Base-by-base conservation (phyloP, 2,113 vertebrate species). In the Triplophysa tibetana region DNA sequence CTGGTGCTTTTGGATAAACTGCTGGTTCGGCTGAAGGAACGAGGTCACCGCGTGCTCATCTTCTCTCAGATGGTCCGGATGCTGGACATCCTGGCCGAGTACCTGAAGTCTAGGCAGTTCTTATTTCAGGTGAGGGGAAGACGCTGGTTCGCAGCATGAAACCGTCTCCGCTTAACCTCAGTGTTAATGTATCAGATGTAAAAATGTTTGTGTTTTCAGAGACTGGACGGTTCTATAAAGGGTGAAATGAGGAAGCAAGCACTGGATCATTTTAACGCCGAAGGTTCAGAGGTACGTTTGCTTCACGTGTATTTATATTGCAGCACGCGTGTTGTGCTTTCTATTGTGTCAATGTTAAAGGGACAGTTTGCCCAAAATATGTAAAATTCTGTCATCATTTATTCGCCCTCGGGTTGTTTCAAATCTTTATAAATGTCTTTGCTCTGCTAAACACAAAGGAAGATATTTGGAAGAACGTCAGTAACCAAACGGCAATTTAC, bases 21-120 rank as follows among this genome's bases (percentile, higher is more conserved):
- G 70, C 92, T 99, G 89, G 88, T 98, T 84, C 96, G 98, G 70
- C 88, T 99, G 65, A 94, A 96, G 90, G 98, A 99, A 85, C 92
- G 96, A 79, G 97, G 98, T 79, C 98, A 96, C 87, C 90, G 98
- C 88, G 98, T 99, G 21, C 94, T 99, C 73, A 99, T 99, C 88
- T 99, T 99, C 92, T 99, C 98, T 79, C 98, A 99, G 90, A 99
- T 99, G 98, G 98, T 99, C 81, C 94, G 98, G 88, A 99, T 99
- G 98, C 94, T 99, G 88, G 96, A 99, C 90, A 98, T 99, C 88
- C 93, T 99, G 83, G 98, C 98, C 74, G 98, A 99, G 0, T 99
- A 99, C 88, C 91, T 99, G 86, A 96, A 94, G 86, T 95, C 94
- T 33, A 92, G 95, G 24, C 97, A 98, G 21, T 99, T 99, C 84